Evolutionary conservation across 1,140 invertebrate genomes (phyloP), one percentile per base, ranked within the genome.

Genomic region (Drosophila orena): DNA sequence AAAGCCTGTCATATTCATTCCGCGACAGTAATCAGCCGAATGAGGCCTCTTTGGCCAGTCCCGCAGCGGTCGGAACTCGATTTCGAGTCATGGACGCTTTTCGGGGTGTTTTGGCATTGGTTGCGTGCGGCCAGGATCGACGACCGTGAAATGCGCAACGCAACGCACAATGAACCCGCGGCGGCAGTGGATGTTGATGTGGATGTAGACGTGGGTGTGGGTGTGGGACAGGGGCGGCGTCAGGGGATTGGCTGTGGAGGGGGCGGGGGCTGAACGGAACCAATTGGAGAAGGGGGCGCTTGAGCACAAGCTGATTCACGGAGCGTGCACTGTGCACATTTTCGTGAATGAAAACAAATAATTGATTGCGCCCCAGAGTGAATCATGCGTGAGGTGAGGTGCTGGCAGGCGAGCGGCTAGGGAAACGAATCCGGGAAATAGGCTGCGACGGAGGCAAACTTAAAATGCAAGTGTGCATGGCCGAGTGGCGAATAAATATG

Each of bases 71-170:
- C 22, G 58, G 43, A 34, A 34, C 43, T 40, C 11, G 40, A 59
- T 7, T 35, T 11, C 20, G 10, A 46, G 42, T 46, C 43, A 46
- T 35, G 27, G 61, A 53, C 65, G 61, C 60, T 27, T 69, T 83
- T 79, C 46, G 76, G 75, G 83, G 70, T 78, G 69, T 69, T 56
- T 78, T 66, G 52, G 27, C 22, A 38, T 52, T 49, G 70, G 66
- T 81, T 83, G 74, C 55, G 79, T 89, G 84, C 84, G 88, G 84
- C 79, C 84, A 86, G 84, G 84, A 88, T 88, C 84, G 84, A 88
- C 79, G 84, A 89, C 84, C 84, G 84, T 88, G 84, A 88, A 86
- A 89, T 89, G 83, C 57, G 60, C 60, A 65, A 70, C 80, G 64
- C 64, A 85, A 84, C 84, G 84, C 84, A 89, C 84, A 88, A 89